Percentiles rank a stretch among this genome's conserved stretches.
These are phyloP conservation scores for Oreamnos americanus DNA, from an alignment of 2,113 vertebrate genomes.

Conservation along the genomic window DNA sequence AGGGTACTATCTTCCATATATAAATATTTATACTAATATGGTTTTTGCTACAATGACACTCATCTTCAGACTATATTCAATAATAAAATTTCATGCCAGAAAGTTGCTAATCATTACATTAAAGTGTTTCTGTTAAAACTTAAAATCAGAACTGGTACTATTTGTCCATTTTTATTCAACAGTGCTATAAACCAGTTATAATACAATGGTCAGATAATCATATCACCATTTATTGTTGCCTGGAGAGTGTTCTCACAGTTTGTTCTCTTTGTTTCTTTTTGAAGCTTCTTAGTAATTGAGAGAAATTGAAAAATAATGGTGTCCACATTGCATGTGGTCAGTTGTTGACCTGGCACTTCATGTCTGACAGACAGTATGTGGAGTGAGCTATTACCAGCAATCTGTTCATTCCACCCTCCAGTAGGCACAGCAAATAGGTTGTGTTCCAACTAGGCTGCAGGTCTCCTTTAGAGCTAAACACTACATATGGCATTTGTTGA, in stretches of 20 bases:
- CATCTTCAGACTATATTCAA: not conserved
- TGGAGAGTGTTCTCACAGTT: not conserved
- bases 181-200: not conserved
- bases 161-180: not conserved
- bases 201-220: not conserved
- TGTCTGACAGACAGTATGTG: conserved; percentile 43
- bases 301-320: not conserved
- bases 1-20: not conserved
- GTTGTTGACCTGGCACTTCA: conserved; percentile 49
- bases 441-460: conserved; percentile 60
- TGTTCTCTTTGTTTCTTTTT: conserved; percentile 30
- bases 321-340: conserved; percentile 24
- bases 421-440: conserved; percentile 26
- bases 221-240: not conserved
- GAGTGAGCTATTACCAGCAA: conserved; percentile 66
- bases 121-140: not conserved
- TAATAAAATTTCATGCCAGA: conserved; percentile 4
- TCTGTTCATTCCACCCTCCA: conserved; percentile 62
- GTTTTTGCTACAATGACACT: not conserved
- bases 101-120: not conserved
- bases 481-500: conserved; percentile 71
- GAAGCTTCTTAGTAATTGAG: not conserved
- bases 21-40: not conserved
- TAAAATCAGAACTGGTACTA: not conserved
- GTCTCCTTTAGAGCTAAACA: conserved; percentile 54